Conservation (phyloP, 2,113 vertebrate species). For the Junco hyemalis region DNA sequence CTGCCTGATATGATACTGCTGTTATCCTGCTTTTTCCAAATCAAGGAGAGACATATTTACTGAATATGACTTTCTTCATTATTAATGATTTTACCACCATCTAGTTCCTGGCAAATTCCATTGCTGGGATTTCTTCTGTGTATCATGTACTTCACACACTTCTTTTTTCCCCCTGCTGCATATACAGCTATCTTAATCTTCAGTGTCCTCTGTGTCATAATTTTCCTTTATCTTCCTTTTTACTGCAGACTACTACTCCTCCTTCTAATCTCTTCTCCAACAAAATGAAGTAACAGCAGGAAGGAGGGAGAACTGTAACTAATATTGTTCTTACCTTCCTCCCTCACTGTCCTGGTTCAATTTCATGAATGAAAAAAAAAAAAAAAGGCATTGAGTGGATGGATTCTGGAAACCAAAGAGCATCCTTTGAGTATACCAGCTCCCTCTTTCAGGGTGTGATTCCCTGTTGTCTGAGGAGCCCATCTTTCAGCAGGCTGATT, state of each 20-base stretch:
- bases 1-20: constrained; percentile 28
- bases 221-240: background rate
- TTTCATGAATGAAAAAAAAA: background rate
- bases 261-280: background rate
- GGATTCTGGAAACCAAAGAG: background rate
- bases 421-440: background rate
- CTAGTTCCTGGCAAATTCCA: background rate
- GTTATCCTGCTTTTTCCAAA: constrained; percentile 24
- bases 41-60: constrained; percentile 1
- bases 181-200: background rate
- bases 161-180: background rate
- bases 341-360: background rate
- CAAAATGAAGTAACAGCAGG: background rate
- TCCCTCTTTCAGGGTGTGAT: background rate
- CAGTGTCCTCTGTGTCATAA: background rate
- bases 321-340: background rate
- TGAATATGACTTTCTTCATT: constrained; percentile 29
- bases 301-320: background rate
- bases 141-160: background rate
- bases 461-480: background rate
- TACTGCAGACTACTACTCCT: background rate
- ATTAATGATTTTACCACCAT: background rate
- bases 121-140: background rate
- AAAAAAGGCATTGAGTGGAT: background rate
- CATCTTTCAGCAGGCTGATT: background rate